Percentiles rank a stretch among this genome's conserved stretches.
Conservation (phyloP, 2,888 invertebrate species). For the Euspilapteryx auroguttella region DNA sequence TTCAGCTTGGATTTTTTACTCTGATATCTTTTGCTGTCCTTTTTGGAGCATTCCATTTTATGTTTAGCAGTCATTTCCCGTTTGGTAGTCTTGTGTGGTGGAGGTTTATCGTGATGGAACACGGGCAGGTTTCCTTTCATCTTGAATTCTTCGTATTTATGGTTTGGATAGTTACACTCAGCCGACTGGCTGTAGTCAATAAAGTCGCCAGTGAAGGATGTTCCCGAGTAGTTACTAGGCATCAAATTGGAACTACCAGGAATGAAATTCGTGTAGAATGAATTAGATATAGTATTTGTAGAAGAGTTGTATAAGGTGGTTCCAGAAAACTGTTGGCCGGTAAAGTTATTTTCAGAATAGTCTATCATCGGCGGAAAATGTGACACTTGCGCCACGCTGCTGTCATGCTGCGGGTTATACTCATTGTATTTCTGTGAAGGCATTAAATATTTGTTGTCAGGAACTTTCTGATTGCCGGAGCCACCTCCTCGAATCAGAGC, state of each 20-base stretch:
- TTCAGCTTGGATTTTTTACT: slow-evolving; percentile 35
- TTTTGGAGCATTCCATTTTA: slow-evolving; percentile 50
- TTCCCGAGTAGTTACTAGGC: slow-evolving; percentile 36
- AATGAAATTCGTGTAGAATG: slow-evolving; percentile 51
- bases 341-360: slow-evolving; percentile 40
- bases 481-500: slow-evolving; percentile 38
- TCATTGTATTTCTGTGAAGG: slow-evolving; percentile 39
- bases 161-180: slow-evolving; percentile 44
- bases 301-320: slow-evolving; percentile 45
- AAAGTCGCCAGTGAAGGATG: slow-evolving; percentile 38
- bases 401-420: slow-evolving; percentile 31
- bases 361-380: slow-evolving; percentile 48
- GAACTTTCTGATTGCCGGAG: slow-evolving; percentile 34
- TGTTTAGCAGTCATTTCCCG: slow-evolving; percentile 44
- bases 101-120: slow-evolving; percentile 32
- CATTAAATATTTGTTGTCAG: slow-evolving; percentile 33
- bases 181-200: slow-evolving; percentile 43
- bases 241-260: slow-evolving; percentile 40
- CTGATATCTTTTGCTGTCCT: slow-evolving; percentile 46
- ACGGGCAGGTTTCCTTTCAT: slow-evolving; percentile 32
- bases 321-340: slow-evolving; percentile 42
- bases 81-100: slow-evolving; percentile 32
- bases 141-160: slow-evolving; percentile 47
- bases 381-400: slow-evolving; percentile 45
- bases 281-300: slow-evolving; percentile 46